Percentiles rank a stretch among this genome's conserved stretches.
phyloP scores from a whole-genome alignment of 1,140 invertebrate genomes.

The Platyura marginata region DNA sequence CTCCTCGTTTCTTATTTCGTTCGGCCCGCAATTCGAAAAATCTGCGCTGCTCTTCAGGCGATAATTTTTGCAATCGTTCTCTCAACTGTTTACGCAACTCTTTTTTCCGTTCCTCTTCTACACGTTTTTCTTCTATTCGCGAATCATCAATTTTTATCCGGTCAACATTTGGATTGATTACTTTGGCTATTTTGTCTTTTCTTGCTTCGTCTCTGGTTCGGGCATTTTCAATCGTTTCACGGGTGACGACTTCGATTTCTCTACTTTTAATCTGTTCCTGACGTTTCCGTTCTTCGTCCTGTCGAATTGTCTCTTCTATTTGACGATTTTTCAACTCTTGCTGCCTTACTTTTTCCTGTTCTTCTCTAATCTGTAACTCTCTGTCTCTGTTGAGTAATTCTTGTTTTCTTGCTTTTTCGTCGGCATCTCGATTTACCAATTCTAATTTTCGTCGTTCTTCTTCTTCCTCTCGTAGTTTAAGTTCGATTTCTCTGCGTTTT shows the following conservation, averaged over 20 bases:
- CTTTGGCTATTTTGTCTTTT: background rate
- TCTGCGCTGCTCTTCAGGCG: background rate
- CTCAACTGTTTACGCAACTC: too few relatives aligned
- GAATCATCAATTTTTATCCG: background rate
- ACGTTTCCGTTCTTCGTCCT: too few relatives aligned
- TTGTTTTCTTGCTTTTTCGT: too few relatives aligned
- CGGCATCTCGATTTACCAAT: too few relatives aligned
- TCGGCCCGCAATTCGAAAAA: background rate
- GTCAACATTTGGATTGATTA: background rate
- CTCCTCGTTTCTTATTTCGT: background rate
- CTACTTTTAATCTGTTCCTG: too few relatives aligned
- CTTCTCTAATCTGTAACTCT: too few relatives aligned
- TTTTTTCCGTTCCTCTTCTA: background rate
- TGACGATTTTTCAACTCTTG: too few relatives aligned
- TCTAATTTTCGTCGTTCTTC: background rate
- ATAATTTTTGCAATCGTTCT: background rate
- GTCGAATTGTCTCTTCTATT: too few relatives aligned
- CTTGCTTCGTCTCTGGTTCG: background rate
- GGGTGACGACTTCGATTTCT: too few relatives aligned
- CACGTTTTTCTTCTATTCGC: background rate
- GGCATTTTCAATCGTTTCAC: too few relatives aligned
- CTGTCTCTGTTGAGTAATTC: too few relatives aligned
- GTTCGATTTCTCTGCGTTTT: background rate
- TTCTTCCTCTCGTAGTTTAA: background rate
- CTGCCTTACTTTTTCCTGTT: too few relatives aligned